These are phyloP conservation scores for Hippopotamus amphibius DNA, from an alignment of 2,113 vertebrate genomes.

Conservation along the genomic window DNA sequence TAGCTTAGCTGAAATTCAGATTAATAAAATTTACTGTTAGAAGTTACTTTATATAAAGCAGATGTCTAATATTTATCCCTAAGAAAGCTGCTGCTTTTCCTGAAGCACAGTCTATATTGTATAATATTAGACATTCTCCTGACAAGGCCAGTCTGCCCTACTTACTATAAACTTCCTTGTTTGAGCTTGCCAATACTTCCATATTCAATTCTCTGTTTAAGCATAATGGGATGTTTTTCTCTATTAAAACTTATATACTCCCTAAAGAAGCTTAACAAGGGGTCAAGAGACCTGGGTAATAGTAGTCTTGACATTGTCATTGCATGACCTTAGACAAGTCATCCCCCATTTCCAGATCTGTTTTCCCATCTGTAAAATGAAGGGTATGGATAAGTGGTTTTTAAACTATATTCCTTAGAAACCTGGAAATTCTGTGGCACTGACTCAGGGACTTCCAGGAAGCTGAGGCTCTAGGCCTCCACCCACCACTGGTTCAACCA, in stretches of 20 bases:
- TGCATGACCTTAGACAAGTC: background rate
- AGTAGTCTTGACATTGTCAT: constrained; percentile 27
- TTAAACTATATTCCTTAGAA: constrained; percentile 39
- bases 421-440: constrained; percentile 39
- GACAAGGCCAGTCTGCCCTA: background rate
- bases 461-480: background rate
- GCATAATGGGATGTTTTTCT: constrained; percentile 23
- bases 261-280: constrained; percentile 44
- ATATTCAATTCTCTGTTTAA: constrained; percentile 44
- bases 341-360: background rate
- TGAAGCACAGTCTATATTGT: background rate
- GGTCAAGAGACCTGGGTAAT: background rate
- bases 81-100: constrained; percentile 29
- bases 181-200: background rate
- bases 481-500: background rate
- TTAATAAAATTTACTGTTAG: constrained; percentile 18
- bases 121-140: background rate
- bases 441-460: background rate
- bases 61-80: constrained; percentile 42
- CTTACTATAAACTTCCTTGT: constrained; percentile 14
- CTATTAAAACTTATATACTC: constrained; percentile 30
- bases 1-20: constrained; percentile 48
- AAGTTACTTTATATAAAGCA: constrained; percentile 46
- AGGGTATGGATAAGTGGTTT: background rate
- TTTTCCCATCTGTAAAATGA: constrained; percentile 48